Base-by-base conservation (phyloP, 2,113 vertebrate genomes). In the cat (Felis catus) region DNA sequence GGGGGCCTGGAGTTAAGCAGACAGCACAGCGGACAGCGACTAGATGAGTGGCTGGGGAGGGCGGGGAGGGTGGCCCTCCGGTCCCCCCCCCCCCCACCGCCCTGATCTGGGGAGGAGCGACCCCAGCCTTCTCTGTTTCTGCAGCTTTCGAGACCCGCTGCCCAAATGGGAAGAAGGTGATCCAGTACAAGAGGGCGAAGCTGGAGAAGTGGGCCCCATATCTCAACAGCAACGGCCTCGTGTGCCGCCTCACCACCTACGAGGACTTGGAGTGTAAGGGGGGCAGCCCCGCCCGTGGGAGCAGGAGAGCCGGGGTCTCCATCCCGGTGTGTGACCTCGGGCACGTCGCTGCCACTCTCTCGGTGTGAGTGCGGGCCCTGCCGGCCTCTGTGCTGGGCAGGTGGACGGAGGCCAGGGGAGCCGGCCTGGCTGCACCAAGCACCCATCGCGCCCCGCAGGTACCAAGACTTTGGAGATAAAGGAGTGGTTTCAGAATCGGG, bases 101-200 rank as follows among this genome's bases (percentile, higher is more conserved):
- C 36, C 1, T 45, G 0, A 18, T 9, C 39, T 58, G 66, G 55
- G 65, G 63, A 90, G 66, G 65, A 91, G 55, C 48, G n/a, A 41
- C 31, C 86, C 80, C 74, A 27, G 48, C 2, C 71, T 27, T 0
- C 29, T 66, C 85, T 45, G 96, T 92, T 11, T 51, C 84, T 86
- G 63, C 98, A 99, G 99, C 99, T 7, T 98, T 99, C 81, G 99
- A 99, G 98, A 99, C 91, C 11, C 98, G 98, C 85, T 99, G 97
- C 94, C 98, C 99, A 1, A 98, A 85, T 0, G 99, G 99, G 25
- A 98, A 65, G 94, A 99, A 99, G 97, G 97, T 98, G 96, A 98
- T 98, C 48, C 97, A 97, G 53, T 99, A 99, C 97, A 98, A 98
- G 81, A 99, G 98, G 83, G 98, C 99, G 0, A 99, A 98, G 96